Evolutionary conservation across 2,888 invertebrate genomes (phyloP), one percentile per base, ranked within the genome.

Genomic region (Rosalia funebris): DNA sequence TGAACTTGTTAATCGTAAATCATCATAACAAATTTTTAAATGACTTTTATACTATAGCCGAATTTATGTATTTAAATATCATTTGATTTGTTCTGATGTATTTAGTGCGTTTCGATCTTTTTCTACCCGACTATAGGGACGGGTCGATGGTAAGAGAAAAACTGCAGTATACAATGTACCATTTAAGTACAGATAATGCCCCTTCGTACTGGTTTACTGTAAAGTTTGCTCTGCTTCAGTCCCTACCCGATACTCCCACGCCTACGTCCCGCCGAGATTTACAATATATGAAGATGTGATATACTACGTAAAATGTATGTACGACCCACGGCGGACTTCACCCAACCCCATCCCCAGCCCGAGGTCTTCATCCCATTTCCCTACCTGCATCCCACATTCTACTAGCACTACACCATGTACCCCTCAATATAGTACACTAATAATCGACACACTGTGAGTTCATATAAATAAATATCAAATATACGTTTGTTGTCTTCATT

Each of bases 381-480:
- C 66, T 61, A 60, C 60, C 58, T 46, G 52, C 57, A 62, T 67
- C 68, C 70, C 71, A 63, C 71, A 74, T 74, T 75, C 77, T 77
- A 75, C 74, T 77, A 79, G 79, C 79, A 79, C 79, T 77, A 78
- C 76, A 78, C 75, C 75, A 75, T 79, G 74, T 77, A 75, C 72
- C 75, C 62, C 75, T 71, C 72, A 75, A 75, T 75, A 77, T 79
- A 77, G 76, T 76, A 78, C 79, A 79, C 79, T 78, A 80, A 77
- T 80, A 80, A 79, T 81, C 79, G 79, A 80, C 75, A 79, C 79
- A 79, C 79, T 77, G 78, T 76, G 34, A 34, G 34, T 34, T 77
- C 76, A 77, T 79, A 77, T 77, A 77, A 79, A 78, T 80, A 79
- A 79, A 80, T 78, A 79, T 80, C 71, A 76, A 75, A 77, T 78